Evolutionary conservation across 2,888 invertebrate genomes (phyloP), one percentile per base, ranked within the genome.

Genomic region (Drosophila subsilvestris): DNA sequence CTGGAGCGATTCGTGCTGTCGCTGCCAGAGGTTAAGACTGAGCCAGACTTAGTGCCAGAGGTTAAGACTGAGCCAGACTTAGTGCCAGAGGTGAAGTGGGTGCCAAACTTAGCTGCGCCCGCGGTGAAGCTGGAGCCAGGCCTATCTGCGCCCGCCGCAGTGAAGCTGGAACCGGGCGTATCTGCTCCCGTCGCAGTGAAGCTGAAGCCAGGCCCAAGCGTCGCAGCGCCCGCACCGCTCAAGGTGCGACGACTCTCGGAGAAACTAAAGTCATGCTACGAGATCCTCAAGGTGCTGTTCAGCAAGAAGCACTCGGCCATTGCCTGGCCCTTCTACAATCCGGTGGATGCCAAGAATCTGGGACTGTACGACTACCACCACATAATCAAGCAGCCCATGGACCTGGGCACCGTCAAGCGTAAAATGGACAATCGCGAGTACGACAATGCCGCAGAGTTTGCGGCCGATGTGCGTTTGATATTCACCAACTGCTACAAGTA

Each of bases 331-430:
- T 99, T 99, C 93, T 98, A 99, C 93, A 98, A 98, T 93, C 99
- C 99, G 47, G 99, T 99, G 60, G 99, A 99, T 93, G 99, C 98
- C 18, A 97, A 97, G 90, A 94, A 97, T 86, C 94, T 99, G 74
- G 97, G 97, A 56, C 94, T 99, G 81, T 97, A 97, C 92, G 99
- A 99, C 93, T 99, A 99, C 93, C 98, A 98, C 93, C 98, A 97
- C 90, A 98, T 99, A 90, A 99, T 99, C 89, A 98, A 98, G 93
- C 97, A 98, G 92, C 99, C 99, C n/a, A 99, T 99, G 99, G 99
- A 99, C 93, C 94, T 99, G 90, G 98, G 98, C 58, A 98, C 99
- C 14, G 97, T 99, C 18, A 99, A 98, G 93, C 95, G 95, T 91
- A 99, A 99, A 94, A 96, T 99, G 96, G 99, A 99, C 92, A 96